Conservation (phyloP, 2,113 vertebrate species). For the Bothrops jararaca region DNA sequence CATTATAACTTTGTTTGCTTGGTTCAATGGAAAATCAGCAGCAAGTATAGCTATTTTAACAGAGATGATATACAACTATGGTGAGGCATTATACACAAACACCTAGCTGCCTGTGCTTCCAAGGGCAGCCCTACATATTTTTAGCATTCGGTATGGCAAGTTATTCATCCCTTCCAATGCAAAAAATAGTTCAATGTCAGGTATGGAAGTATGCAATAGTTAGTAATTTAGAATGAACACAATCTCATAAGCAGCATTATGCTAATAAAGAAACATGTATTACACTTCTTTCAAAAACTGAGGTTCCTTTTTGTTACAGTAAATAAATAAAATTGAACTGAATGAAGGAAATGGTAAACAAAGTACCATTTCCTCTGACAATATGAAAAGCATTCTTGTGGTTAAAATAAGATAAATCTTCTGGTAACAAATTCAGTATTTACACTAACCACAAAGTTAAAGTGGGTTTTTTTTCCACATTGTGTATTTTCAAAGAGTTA, state of each 20-base stretch:
- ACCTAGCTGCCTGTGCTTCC: not conserved
- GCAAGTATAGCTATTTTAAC: not conserved
- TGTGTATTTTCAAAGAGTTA: not conserved
- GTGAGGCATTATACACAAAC: not conserved
- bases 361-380: conserved; percentile 7
- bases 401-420: not conserved
- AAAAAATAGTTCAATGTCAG: conserved; percentile 27
- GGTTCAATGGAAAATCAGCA: not conserved
- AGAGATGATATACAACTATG: not conserved
- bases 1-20: no score
- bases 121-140: not conserved
- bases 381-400: conserved; percentile 14
- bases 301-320: not conserved
- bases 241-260: not conserved
- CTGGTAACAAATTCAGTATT: conserved; percentile 9
- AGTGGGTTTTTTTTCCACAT: conserved; percentile 20
- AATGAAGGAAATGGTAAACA: conserved; percentile 9
- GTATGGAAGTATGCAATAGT: not conserved
- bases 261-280: not conserved
- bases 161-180: conserved; percentile 27
- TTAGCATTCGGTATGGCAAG: conserved; percentile 6
- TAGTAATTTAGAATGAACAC: not conserved
- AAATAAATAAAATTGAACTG: not conserved
- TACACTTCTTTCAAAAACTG: not conserved
- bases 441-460: not conserved